Base-by-base conservation (phyloP, 2,888 invertebrate genomes). In the Megalurothrips usitatus region DNA sequence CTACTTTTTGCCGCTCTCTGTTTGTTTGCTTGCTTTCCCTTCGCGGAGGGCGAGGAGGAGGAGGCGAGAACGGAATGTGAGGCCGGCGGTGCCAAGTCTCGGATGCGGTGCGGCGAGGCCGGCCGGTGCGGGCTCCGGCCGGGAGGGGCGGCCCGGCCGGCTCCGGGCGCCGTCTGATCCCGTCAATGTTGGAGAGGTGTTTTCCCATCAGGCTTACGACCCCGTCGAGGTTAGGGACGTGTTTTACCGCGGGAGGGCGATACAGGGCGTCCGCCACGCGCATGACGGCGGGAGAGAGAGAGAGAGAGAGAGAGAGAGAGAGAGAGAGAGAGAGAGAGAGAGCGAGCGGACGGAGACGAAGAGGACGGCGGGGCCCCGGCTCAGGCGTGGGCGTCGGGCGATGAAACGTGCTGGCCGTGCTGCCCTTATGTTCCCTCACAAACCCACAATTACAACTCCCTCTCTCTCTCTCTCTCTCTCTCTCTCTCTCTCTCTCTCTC, bases 271-370 rank as follows among this genome's bases (percentile, higher is more conserved):
- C 14, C 58, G 58, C 58, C 58, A 17, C 58, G 58, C 52, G 28
- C 80, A 23, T 79, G 81, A 81, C 79, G 52, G 82, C 78, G 43
- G 78, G 58, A 58, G 47, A 81, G 34, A 79, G 81, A 81, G 79
- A 63, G 82, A 80, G 43, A 58, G 82, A 68, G 34, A 80, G 80
- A 80, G 78, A 81, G 34, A 78, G 68, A 78, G 79, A 58, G 49
- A 80, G 47, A 28, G 47, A 78, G n/a, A 52, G 28, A 80, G 34
- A 48, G 82, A 58, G 58, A 58, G 58, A 58, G 58, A 58, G 58
- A 58, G 2, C 14, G 2, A 58, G 26, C 26, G 68, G 10, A 75
- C 9, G 68, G 68, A 75, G 81, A 80, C 68, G 80, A 82, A 79
- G 81, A 79, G 78, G 79, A 80, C 26, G 58, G 80, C n/a, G n/a